A percentile compares a stretch with the other conserved stretches of the same genome.
Evolutionary conservation across 2,797 vertebrate species (phyloP).

Genomic region (Pogoniulus pusillus): DNA sequence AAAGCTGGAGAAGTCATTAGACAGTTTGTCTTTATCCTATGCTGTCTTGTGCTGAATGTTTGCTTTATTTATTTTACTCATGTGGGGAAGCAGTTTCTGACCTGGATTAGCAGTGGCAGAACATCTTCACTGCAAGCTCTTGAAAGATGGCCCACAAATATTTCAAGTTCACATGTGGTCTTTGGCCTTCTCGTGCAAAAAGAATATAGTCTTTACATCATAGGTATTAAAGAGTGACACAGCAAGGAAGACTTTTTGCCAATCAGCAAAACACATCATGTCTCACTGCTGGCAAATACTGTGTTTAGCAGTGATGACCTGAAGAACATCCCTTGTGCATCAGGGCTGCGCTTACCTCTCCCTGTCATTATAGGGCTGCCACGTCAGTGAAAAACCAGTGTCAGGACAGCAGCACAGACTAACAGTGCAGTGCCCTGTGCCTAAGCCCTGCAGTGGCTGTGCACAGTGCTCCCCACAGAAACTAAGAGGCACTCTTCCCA

Average conservation of each 20-base stretch:
- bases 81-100: background rate
- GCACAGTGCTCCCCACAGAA: background rate
- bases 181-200: background rate
- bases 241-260: background rate
- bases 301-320: background rate
- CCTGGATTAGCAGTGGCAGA: slow-evolving; percentile 24
- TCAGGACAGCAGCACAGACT: fast-evolving
- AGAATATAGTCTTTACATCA: background rate
- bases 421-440: background rate
- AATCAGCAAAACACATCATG: background rate
- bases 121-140: background rate
- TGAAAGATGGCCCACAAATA: slow-evolving; percentile 23
- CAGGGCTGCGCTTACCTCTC: background rate
- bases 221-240: background rate
- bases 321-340: background rate
- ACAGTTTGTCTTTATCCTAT: background rate
- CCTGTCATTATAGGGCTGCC: background rate
- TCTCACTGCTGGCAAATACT: background rate
- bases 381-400: background rate
- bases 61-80: slow-evolving; percentile 20
- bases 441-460: background rate
- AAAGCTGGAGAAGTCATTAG: slow-evolving; percentile 6
- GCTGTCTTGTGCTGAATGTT: background rate
- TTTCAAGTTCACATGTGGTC: background rate
- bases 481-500: background rate